Evolutionary conservation across 2,113 vertebrate species (phyloP), one percentile per base, ranked within the genome.

Genomic region (Dendrocopos noguchii): DNA sequence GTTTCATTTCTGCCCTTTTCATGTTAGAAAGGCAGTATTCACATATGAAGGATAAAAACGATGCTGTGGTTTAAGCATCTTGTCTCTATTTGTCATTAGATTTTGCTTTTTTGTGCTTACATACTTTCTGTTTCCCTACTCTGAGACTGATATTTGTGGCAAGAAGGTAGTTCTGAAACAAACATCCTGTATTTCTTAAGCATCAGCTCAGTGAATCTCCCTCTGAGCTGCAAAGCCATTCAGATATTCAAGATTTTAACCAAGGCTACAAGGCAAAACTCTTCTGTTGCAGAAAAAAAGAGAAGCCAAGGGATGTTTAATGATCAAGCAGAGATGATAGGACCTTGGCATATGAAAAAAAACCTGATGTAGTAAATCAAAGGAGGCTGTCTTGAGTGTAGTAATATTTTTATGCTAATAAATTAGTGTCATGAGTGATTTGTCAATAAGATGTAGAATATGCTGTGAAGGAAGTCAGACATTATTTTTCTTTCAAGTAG

Each of bases 391-490:
- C 94, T 81, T 84, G 82, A 91, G 80, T 67, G 60, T 60, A 90
- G 90, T 77, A 94, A 94, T 92, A 95, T 95, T 96, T 94, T 87
- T 80, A 67, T 95, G 92, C 80, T 95, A 95, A 95, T 90, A 95
- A 94, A 95, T 95, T 96, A 96, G 64, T 95, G 95, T 93, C 94
- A 94, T 78, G 94, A 93, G 78, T 91, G 81, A 96, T 95, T 95
- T 91, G 86, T 93, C 75, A 97, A 92, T 96, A 91, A 91, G 94
- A 89, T 80, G 84, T 90, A 90, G 84, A 96, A 92, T 91, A 92
- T 22, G 42, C 79, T 95, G 31, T 88, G 90, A 95, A 85, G 63
- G 82, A 84, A 96, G 85, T 91, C 93, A 95, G 94, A 95, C 76
- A 94, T 28, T 94, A 94, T 91, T 96, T 95, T 95, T 89, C 82